Evolutionary conservation across 2,888 invertebrate species (phyloP), one percentile per base, ranked within the genome.

Genomic region (Tipula unca): DNA sequence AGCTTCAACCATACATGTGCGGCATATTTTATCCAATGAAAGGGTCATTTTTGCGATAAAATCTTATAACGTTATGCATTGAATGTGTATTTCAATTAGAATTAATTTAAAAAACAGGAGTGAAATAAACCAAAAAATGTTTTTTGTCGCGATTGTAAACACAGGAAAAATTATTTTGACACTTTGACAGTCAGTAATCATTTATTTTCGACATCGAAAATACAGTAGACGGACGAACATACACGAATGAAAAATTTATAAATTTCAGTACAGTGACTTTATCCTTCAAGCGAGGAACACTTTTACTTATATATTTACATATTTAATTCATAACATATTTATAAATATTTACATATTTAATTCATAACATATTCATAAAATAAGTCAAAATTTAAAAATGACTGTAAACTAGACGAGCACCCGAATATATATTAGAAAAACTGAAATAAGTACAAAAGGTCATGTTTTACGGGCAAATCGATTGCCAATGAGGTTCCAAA

Each of bases 1-100:
- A 29, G 88, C 88, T 0, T 89, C 88, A 0, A 88, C 88, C 25
- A 91, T 85, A 32, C 91, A 91, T 8, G 91, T 90, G 82, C 91
- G 88, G 86, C 91, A 91, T 36, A 91, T 89, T 87, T 90, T 90
- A 17, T 85, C 54, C 25, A 85, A 54, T 29, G 20, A 85, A 29
- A 85, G 54, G 20, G 36, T 36, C 84, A 84, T 84, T 14, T 32
- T 32, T 83, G n/a, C 17, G 35, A 32, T 83, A 13, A 83, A 83
- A 83, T 69, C 69, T 69, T 69, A 69, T 25, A 2, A 25, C 10
- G 10, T 69, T 69, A 69, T 69, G 69, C 69, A 69, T 69, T 69
- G 20, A 25, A 25, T 25, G n/a, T 25, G 3, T 6, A 25, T 69
- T 69, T 69, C 20, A 69, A 10, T 69, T 25, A 69, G 20, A 25